Evolutionary conservation across 2,888 invertebrate species (phyloP).

Genomic region (Noctua fimbriata): DNA sequence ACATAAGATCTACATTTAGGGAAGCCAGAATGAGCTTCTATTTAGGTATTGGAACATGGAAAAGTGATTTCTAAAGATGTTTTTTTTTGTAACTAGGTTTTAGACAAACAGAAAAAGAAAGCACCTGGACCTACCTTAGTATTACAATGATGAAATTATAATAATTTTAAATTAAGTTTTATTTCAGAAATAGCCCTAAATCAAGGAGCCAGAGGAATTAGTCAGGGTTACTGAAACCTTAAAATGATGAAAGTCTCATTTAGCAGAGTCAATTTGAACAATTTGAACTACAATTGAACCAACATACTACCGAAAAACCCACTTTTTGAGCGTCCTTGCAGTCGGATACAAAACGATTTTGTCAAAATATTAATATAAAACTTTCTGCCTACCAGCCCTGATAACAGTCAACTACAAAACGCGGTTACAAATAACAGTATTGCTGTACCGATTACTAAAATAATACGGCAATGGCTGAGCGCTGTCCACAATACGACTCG

Average conservation of each 20-base stretch:
- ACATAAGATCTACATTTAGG: slow-evolving; percentile 48
- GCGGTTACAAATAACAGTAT: slow-evolving; percentile 56
- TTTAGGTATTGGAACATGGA: background rate
- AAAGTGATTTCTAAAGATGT: background rate
- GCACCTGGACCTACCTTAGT: background rate
- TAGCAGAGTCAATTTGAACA: too few relatives aligned
- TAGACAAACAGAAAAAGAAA: background rate
- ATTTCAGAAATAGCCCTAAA: background rate
- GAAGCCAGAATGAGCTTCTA: slow-evolving; percentile 14
- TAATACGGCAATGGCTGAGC: slow-evolving; percentile 39
- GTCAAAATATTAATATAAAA: background rate
- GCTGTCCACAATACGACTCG: slow-evolving; percentile 34
- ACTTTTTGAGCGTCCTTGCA: background rate
- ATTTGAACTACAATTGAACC: too few relatives aligned
- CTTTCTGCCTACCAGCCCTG: slow-evolving; percentile 30
- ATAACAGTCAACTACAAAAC: slow-evolving; percentile 33
- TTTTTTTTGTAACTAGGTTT: background rate
- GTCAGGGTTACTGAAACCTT: too few relatives aligned
- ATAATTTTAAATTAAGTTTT: background rate
- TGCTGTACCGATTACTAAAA: slow-evolving; percentile 48
- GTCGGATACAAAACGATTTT: background rate
- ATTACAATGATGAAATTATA: background rate
- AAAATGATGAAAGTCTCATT: too few relatives aligned
- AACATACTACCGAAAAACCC: background rate
- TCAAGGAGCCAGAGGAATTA: background rate